phyloP scores from a whole-genome alignment of 2,113 vertebrate species.

The Gorsachius goisagi region DNA sequence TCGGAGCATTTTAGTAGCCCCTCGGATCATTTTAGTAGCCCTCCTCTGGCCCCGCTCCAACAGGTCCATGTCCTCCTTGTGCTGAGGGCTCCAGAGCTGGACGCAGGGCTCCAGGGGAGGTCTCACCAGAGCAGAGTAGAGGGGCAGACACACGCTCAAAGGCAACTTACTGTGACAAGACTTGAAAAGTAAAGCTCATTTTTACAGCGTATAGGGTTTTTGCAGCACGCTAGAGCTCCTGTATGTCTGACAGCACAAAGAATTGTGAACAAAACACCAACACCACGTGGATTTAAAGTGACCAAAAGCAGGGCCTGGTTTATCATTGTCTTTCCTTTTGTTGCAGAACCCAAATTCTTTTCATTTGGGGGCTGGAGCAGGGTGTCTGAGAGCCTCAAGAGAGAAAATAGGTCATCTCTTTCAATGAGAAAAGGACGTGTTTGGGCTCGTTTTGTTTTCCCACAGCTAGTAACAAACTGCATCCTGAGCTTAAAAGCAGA shows the following conservation, averaged over 20 bases:
- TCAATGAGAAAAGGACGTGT: background rate
- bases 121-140: too few species aligned
- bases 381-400: background rate
- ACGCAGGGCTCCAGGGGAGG: too few species aligned
- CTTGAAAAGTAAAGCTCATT: conserved; percentile 35
- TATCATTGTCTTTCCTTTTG: background rate
- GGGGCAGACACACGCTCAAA: background rate
- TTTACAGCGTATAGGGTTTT: background rate
- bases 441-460: background rate
- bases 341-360: background rate
- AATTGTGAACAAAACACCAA: background rate
- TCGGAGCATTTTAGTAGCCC: too few species aligned
- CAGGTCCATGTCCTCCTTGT: too few species aligned
- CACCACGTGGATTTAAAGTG: background rate
- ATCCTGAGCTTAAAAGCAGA: background rate
- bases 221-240: background rate
- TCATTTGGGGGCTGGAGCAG: background rate
- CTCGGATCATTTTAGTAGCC: too few species aligned
- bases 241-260: background rate
- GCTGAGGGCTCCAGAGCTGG: too few species aligned
- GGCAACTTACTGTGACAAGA: background rate
- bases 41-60: too few species aligned
- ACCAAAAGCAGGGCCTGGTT: background rate
- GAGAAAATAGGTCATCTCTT: background rate
- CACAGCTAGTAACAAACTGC: background rate